These are phyloP conservation scores for Poeciliopsis retropinna DNA, from an alignment of 2,113 vertebrate species.

Conservation along the genomic window DNA sequence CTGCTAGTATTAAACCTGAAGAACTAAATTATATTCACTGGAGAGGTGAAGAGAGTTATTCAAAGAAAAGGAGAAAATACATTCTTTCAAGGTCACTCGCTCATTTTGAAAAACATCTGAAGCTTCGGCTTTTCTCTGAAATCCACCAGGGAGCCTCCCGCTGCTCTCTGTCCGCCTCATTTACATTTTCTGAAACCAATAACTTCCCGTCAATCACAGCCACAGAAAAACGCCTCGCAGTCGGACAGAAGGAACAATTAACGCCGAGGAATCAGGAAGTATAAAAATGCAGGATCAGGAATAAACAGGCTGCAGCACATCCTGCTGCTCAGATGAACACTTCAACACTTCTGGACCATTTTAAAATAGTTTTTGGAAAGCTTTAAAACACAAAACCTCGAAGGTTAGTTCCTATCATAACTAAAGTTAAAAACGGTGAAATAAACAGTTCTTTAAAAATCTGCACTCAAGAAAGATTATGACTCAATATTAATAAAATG, in stretches of 20 bases:
- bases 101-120: constrained; percentile 38
- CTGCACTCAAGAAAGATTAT: too few species aligned
- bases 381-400: too few species aligned
- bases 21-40: not conserved
- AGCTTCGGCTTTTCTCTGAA: constrained; percentile 11
- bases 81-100: constrained; percentile 37
- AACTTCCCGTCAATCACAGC: constrained; percentile 45
- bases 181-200: constrained; percentile 39
- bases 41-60: not conserved
- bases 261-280: not conserved
- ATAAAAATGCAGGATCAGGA: not conserved
- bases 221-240: constrained; percentile 9
- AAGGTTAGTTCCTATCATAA: too few species aligned
- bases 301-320: too few species aligned
- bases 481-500: too few species aligned
- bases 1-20: not conserved
- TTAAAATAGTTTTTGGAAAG: too few species aligned
- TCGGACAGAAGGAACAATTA: not conserved
- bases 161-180: constrained; percentile 25
- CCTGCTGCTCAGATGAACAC: not conserved
- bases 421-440: too few species aligned
- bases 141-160: constrained; percentile 14
- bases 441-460: too few species aligned
- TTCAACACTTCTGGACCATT: not conserved
- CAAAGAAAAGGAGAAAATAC: not conserved